Conservation (phyloP, 1,140 invertebrate genomes). For the Cyrtorhinus lividipennis region DNA sequence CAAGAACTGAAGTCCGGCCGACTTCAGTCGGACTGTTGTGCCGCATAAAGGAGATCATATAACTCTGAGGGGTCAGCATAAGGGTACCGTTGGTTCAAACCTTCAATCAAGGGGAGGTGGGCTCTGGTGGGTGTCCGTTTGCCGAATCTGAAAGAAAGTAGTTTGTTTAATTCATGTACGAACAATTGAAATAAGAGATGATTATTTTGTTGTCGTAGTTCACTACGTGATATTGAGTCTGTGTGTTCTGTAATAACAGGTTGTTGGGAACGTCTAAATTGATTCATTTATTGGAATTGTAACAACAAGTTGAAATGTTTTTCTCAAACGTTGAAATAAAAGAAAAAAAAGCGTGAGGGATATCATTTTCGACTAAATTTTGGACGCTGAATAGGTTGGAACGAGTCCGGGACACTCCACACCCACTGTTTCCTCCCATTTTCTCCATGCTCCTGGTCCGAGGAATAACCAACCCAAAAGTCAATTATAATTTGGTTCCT, state of each 20-base stretch:
- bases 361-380: too few species aligned
- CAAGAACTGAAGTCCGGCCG: background rate
- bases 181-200: background rate
- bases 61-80: conserved; percentile 11
- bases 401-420: too few species aligned
- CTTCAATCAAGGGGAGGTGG: conserved; percentile 11
- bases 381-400: too few species aligned
- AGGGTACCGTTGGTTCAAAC: conserved; percentile 11
- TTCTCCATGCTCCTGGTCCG: too few species aligned
- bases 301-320: too few species aligned
- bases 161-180: background rate
- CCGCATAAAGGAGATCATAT: conserved; percentile 17
- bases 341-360: too few species aligned
- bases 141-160: conserved; percentile 13
- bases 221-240: background rate
- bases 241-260: background rate
- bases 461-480: too few species aligned
- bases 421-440: too few species aligned
- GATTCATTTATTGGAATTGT: too few species aligned
- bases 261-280: background rate
- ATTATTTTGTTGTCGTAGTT: background rate
- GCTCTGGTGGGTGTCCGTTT: conserved; percentile 10
- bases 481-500: too few species aligned
- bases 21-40: conserved; percentile 15
- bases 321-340: too few species aligned